Conservation (phyloP, 2,797 vertebrate genomes). For the Arnoldichthys spilopterus region DNA sequence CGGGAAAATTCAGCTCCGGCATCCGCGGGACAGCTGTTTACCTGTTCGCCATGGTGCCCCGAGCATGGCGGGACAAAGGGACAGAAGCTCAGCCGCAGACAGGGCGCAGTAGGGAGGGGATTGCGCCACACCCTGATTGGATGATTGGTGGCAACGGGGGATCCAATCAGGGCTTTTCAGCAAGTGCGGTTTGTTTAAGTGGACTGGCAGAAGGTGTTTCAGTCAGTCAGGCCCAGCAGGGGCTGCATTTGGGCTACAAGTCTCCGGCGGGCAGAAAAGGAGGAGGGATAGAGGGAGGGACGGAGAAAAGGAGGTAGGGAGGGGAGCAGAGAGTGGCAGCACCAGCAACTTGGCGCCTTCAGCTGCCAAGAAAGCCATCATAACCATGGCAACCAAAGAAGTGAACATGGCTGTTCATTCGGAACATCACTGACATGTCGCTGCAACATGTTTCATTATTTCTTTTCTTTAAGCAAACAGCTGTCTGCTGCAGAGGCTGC, state of each 20-base stretch:
- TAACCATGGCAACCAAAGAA: conserved; percentile 57
- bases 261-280: conserved; percentile 31
- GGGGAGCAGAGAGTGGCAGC: conserved; percentile 32
- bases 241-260: conserved; percentile 53
- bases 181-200: conserved; percentile 86
- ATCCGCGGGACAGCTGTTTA: conserved; percentile 73
- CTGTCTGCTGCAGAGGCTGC: conserved; percentile 46
- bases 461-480: conserved; percentile 59
- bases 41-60: conserved; percentile 69
- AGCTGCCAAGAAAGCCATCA: conserved; percentile 59
- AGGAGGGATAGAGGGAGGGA: neutral
- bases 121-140: conserved; percentile 89
- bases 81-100: conserved; percentile 81
- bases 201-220: conserved; percentile 80
- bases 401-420: conserved; percentile 41
- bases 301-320: conserved; percentile 6
- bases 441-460: conserved; percentile 45
- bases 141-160: conserved; percentile 96
- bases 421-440: conserved; percentile 38
- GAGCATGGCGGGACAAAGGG: conserved; percentile 76
- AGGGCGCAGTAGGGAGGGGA: conserved; percentile 85
- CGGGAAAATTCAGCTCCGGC: conserved; percentile 59
- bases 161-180: conserved; percentile 89
- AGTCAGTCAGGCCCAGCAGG: conserved; percentile 63
- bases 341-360: conserved; percentile 42